Evolutionary conservation across 2,797 vertebrate species (phyloP).

Genomic region (Pipistrellus kuhlii): DNA sequence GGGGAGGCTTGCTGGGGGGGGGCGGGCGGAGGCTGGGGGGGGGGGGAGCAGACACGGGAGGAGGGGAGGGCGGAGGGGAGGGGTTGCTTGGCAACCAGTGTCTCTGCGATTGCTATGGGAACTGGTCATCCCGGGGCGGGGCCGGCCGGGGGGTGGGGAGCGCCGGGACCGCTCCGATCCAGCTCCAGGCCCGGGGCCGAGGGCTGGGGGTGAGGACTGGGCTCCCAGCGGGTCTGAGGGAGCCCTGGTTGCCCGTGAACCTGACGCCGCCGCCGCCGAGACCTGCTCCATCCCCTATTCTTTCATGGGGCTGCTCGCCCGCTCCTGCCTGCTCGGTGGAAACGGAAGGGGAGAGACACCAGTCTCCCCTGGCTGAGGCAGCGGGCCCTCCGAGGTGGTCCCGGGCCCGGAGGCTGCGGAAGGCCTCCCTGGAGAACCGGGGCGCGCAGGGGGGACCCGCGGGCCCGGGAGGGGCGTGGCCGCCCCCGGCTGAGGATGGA

Average conservation of each 20-base stretch:
- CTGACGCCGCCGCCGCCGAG: not conserved
- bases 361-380: not conserved
- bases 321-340: not conserved
- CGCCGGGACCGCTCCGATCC: not conserved
- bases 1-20: slow-evolving; percentile 42
- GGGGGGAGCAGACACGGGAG: slow-evolving; percentile 40
- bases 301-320: not conserved
- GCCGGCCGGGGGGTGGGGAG: slow-evolving; percentile 78
- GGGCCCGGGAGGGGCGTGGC: slow-evolving; percentile 74
- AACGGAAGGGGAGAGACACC: not conserved
- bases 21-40: slow-evolving; percentile 41
- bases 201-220: not conserved
- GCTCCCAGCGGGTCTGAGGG: no score
- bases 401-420: not conserved
- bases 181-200: not conserved
- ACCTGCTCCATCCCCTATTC: not conserved
- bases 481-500: not conserved
- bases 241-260: not conserved
- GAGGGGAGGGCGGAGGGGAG: slow-evolving; percentile 64
- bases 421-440: not conserved
- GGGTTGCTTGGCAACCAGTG: slow-evolving; percentile 95
- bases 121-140: slow-evolving; percentile 89
- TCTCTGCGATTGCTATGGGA: slow-evolving; percentile 96
- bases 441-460: not conserved
- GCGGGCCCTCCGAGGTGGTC: not conserved